phyloP scores from a whole-genome alignment of 1,140 invertebrate genomes.

The Neodiprion fabricii region DNA sequence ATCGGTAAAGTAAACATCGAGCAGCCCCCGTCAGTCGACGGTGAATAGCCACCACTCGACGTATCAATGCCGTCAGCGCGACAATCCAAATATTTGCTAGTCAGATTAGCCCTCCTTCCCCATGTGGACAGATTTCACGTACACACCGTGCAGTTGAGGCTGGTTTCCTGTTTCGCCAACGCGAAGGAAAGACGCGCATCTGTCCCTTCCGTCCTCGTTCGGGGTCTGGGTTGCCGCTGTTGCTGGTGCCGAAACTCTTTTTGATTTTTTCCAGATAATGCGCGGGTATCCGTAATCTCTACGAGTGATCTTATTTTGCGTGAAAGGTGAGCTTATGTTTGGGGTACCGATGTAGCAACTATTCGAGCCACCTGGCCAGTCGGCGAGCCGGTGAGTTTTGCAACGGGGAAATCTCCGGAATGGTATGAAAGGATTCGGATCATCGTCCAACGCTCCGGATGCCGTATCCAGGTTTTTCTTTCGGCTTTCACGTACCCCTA shows the following conservation, averaged over 20 bases:
- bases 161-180: conserved; percentile 2
- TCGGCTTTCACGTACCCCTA: background rate
- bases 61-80: conserved; percentile 55
- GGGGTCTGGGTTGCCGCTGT: background rate
- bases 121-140: conserved; percentile 22
- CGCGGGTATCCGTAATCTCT: conserved; percentile 36
- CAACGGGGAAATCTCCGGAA: background rate
- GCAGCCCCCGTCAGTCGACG: conserved; percentile 9
- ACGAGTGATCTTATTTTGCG: conserved; percentile 50
- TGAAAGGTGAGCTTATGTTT: conserved; percentile 40
- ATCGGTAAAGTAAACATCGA: conserved; percentile 37
- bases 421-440: background rate
- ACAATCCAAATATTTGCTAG: conserved; percentile 62
- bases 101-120: conserved; percentile 51
- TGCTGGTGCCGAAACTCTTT: conserved; percentile 14
- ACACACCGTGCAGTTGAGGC: background rate
- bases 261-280: conserved; percentile 42
- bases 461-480: background rate
- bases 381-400: background rate
- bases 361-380: background rate
- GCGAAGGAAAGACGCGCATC: conserved; percentile 20
- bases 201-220: conserved; percentile 18
- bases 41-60: conserved; percentile 41
- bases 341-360: background rate
- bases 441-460: background rate